Evolutionary conservation across 2,113 vertebrate species (phyloP).

Genomic region (Oryzias celebensis): DNA sequence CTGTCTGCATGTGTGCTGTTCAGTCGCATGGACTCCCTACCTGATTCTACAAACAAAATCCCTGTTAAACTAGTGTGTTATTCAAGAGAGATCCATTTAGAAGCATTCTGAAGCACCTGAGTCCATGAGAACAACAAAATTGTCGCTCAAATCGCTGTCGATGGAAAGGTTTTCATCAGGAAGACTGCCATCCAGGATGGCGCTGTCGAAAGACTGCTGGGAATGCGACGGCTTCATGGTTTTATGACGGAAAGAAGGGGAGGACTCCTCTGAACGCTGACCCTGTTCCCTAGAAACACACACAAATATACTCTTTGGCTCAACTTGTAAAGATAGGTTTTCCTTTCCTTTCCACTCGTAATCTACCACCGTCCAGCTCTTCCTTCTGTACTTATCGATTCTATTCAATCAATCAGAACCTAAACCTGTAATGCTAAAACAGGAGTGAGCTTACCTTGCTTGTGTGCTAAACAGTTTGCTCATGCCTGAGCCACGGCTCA

Average conservation of each 20-base stretch:
- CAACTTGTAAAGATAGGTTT: too few relatives aligned
- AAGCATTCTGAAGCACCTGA: constrained; percentile 74
- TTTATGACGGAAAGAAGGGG: constrained; percentile 74
- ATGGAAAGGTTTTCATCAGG: constrained; percentile 88
- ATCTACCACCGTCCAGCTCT: too few relatives aligned
- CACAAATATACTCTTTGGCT: neutral
- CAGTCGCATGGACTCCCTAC: constrained; percentile 77
- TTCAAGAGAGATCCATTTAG: neutral
- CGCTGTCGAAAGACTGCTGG: constrained; percentile 89
- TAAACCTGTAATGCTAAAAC: constrained; percentile 5
- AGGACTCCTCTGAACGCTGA: constrained; percentile 79
- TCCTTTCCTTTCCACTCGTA: too few relatives aligned
- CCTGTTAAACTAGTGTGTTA: neutral
- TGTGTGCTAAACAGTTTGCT: constrained; percentile 86
- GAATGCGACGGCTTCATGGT: constrained; percentile 87
- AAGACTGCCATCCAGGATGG: constrained; percentile 85
- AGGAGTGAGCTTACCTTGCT: constrained; percentile 75
- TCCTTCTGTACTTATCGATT: too few relatives aligned
- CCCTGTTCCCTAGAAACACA: constrained; percentile 77
- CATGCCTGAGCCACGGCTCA: constrained; percentile 89
- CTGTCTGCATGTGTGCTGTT: constrained; percentile 67
- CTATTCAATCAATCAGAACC: neutral
- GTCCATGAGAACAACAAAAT: constrained; percentile 87
- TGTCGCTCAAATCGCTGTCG: constrained; percentile 90
- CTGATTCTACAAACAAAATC: constrained; percentile 79